These are phyloP conservation scores for Germaria angustata DNA, from an alignment of 2,888 invertebrate genomes.

Conservation along the genomic window DNA sequence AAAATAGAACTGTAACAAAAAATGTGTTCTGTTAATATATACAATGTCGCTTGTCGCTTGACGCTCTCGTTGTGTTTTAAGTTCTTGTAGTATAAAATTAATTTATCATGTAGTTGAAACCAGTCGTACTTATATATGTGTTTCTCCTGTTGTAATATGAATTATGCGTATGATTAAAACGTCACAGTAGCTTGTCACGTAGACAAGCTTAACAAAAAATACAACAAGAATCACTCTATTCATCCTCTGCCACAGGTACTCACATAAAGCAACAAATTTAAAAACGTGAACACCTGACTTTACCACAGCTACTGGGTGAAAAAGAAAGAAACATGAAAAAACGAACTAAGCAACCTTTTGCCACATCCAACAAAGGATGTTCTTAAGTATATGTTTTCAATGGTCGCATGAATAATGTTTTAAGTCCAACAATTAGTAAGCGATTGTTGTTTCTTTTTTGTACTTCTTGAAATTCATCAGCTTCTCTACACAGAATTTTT, in stretches of 20 bases:
- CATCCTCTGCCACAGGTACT: background rate
- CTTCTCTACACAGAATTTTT: background rate
- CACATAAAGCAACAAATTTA: slow-evolving; percentile 4
- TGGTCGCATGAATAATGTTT: slow-evolving; percentile 10
- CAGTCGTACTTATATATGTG: slow-evolving; percentile 2
- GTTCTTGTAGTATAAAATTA: background rate
- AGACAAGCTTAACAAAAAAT: slow-evolving; percentile 19
- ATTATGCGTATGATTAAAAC: slow-evolving; percentile 78
- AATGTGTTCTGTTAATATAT: background rate
- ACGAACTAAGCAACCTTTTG: slow-evolving; percentile 23
- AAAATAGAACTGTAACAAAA: no score
- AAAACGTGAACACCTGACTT: slow-evolving; percentile 55
- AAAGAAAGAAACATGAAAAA: background rate
- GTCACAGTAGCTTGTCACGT: slow-evolving; percentile 74
- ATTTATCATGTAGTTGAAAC: slow-evolving; percentile 38
- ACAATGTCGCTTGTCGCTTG: background rate
- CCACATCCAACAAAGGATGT: slow-evolving; percentile 39
- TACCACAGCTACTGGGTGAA: slow-evolving; percentile 40
- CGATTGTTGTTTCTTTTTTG: background rate
- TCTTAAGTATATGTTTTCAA: slow-evolving; percentile 47
- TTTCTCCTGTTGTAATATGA: slow-evolving; percentile 69
- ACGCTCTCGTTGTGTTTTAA: background rate
- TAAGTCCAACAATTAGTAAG: slow-evolving; percentile 57
- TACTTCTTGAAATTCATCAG: slow-evolving; percentile 30
- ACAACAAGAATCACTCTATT: slow-evolving; percentile 1